These are phyloP conservation scores for Peromyscus polionotus DNA, from an alignment of 2,113 vertebrate species.

Conservation along the genomic window DNA sequence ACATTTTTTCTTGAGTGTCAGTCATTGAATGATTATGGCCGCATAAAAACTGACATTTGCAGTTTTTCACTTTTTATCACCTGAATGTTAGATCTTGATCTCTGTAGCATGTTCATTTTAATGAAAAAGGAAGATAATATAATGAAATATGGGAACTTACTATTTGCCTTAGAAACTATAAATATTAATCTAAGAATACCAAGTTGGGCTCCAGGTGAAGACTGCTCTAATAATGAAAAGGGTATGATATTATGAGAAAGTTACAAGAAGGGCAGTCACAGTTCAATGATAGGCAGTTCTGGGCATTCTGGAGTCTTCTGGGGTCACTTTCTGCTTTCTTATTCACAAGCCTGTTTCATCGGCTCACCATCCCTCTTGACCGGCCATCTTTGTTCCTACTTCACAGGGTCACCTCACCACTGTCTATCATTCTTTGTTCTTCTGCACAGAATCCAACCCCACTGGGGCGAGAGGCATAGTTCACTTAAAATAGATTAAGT, in stretches of 20 bases:
- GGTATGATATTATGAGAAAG: slow-evolving; percentile 58
- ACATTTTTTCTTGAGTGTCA: not conserved
- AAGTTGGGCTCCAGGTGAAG: slow-evolving; percentile 63
- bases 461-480: not conserved
- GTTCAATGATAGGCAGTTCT: not conserved
- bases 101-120: slow-evolving; percentile 65
- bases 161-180: slow-evolving; percentile 72
- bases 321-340: not conserved
- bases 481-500: not conserved
- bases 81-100: slow-evolving; percentile 60
- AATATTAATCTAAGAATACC: slow-evolving; percentile 78
- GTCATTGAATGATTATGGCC: slow-evolving; percentile 47
- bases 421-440: not conserved
- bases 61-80: slow-evolving; percentile 71
- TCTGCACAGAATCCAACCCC: not conserved
- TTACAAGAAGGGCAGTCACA: not conserved
- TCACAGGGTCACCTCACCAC: not conserved
- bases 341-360: not conserved
- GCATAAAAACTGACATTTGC: slow-evolving; percentile 53
- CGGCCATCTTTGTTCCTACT: not conserved
- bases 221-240: slow-evolving; percentile 55
- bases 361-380: not conserved
- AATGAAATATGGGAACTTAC: slow-evolving; percentile 62
- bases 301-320: not conserved
- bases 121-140: slow-evolving; percentile 73